Conservation (phyloP, 2,888 invertebrate species). For the Malthinus flaveolus region DNA sequence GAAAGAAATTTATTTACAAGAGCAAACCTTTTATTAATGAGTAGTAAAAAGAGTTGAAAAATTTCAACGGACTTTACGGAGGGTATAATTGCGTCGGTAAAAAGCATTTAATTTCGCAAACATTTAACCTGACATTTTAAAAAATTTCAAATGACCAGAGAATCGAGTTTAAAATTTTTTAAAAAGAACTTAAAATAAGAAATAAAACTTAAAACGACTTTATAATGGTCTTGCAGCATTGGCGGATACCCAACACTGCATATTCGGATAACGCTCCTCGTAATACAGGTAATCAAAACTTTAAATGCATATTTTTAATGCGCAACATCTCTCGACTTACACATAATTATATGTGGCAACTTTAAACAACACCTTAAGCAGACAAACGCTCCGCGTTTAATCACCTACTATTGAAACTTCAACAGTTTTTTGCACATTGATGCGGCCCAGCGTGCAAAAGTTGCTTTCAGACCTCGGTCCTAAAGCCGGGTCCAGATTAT, state of each 20-base stretch:
- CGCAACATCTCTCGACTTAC: too few species aligned
- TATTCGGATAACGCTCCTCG: constrained; percentile 12
- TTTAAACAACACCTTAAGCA: too few species aligned
- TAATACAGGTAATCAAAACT: too few species aligned
- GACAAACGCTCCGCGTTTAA: too few species aligned
- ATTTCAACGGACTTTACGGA: constrained; percentile 21
- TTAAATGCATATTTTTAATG: too few species aligned
- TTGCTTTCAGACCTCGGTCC: too few species aligned
- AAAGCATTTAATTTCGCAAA: constrained; percentile 38
- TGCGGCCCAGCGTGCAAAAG: too few species aligned
- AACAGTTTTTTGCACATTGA: too few species aligned
- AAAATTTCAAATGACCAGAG: constrained; percentile 33
- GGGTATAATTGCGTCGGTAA: constrained; percentile 32
- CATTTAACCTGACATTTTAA: constrained; percentile 33
- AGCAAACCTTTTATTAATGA: constrained; percentile 25
- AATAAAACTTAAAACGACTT: constrained; percentile 22
- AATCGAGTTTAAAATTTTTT: constrained; percentile 31
- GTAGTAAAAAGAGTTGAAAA: constrained; percentile 36
- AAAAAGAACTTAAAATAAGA: constrained; percentile 28
- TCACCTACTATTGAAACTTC: too few species aligned
- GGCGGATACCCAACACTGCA: constrained; percentile 25
- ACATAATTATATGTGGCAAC: too few species aligned
- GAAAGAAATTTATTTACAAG: not conserved
- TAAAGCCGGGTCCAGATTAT: too few species aligned
- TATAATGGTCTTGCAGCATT: constrained; percentile 25